Percentiles rank a stretch among this genome's conserved stretches.
Evolutionary conservation across 2,797 vertebrate genomes (phyloP).

Genomic region (Crenuchus spilurus): DNA sequence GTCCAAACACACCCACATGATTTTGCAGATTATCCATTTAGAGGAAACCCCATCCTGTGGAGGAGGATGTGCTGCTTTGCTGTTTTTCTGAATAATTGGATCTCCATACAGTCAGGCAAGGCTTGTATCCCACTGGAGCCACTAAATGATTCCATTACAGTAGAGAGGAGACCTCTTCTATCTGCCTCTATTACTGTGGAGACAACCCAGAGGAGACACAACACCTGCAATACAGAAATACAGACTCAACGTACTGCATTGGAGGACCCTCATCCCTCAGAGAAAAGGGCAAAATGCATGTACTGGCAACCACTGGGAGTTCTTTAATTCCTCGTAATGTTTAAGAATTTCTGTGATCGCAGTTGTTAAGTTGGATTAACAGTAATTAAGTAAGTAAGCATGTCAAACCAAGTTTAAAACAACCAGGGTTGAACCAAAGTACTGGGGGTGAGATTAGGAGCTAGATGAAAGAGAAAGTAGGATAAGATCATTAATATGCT

Average conservation of each 20-base stretch:
- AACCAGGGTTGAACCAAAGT: no score
- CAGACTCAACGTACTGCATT: slow-evolving; percentile 15
- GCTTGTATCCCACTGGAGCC: slow-evolving; percentile 24
- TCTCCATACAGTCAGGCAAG: slow-evolving; percentile 16
- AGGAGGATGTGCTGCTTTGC: slow-evolving; percentile 8
- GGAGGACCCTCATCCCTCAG: slow-evolving; percentile 28
- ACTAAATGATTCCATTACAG: slow-evolving; percentile 42
- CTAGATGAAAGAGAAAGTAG: no score
- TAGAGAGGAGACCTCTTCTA: slow-evolving; percentile 19
- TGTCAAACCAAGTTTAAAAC: no score
- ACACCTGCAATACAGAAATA: slow-evolving; percentile 49
- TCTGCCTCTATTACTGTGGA: slow-evolving; percentile 58
- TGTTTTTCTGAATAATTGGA: slow-evolving; percentile 30
- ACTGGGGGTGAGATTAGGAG: no score
- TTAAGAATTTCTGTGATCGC: neutral
- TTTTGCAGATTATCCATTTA: slow-evolving; percentile 28
- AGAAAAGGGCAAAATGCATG: neutral
- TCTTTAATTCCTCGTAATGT: neutral
- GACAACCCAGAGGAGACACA: slow-evolving; percentile 56
- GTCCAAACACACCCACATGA: neutral
- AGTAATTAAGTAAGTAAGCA: no score
- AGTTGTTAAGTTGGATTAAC: neutral
- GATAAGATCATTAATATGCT: no score
- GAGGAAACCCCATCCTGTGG: neutral
- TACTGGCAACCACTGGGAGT: neutral